Conservation (phyloP, 2,888 invertebrate species). For the Teleiodes luculella region DNA sequence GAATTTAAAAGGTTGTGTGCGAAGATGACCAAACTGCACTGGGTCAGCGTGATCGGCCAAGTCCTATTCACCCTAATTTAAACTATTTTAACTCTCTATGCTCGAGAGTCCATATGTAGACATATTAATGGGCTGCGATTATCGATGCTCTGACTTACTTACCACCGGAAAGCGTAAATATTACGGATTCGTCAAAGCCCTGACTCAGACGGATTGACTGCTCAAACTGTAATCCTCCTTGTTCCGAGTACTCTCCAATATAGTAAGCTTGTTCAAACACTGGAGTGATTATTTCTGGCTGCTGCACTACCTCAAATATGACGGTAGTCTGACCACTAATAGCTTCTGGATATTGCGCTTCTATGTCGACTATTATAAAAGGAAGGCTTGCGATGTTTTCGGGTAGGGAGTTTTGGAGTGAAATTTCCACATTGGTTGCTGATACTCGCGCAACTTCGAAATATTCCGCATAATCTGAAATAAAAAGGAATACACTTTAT, state of each 20-base stretch:
- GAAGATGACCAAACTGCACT: no score
- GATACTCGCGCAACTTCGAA: constrained; percentile 11
- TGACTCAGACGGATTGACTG: constrained; percentile 31
- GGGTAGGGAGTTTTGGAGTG: constrained; percentile 16
- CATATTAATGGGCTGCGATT: no score
- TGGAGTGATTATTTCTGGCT: constrained; percentile 24
- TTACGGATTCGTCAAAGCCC: constrained; percentile 34
- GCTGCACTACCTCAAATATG: constrained; percentile 20
- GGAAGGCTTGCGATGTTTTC: constrained; percentile 14
- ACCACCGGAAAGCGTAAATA: constrained; percentile 37
- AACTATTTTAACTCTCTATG: no score
- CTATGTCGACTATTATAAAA: constrained; percentile 26
- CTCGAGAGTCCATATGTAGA: no score
- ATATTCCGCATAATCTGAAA: constrained; percentile 21
- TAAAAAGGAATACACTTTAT: neutral
- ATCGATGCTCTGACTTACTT: constrained; percentile 20
- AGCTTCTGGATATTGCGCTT: constrained; percentile 24
- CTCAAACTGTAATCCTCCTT: constrained; percentile 30
- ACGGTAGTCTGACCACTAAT: constrained; percentile 20
- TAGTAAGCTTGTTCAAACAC: constrained; percentile 34
- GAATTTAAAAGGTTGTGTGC: no score
- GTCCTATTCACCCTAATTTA: no score
- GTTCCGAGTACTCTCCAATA: constrained; percentile 32
- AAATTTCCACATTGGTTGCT: constrained; percentile 6
- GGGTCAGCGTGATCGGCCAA: no score